Evolutionary conservation across 2,888 invertebrate genomes (phyloP), one percentile per base, ranked within the genome.

Genomic region (Rapana venosa): DNA sequence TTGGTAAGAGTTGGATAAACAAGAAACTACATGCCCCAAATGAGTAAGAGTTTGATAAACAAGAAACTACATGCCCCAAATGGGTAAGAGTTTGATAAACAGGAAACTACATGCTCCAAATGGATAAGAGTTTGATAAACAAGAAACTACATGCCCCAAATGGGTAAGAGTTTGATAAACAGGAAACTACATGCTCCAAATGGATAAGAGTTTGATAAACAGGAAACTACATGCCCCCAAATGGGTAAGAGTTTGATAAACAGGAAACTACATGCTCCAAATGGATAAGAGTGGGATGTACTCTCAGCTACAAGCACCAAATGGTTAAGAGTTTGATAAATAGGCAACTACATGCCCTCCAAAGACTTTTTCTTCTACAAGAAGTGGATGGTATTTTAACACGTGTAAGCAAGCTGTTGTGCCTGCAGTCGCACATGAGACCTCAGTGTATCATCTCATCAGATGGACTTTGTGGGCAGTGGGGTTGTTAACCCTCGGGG

Each of bases 1-100:
- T 61, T 85, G 87, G 90, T 90, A 88, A 66, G 89, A 30, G 13
- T n/a, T 17, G 26, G 32, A 47, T 61, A 36, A n/a, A 5, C 26
- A 66, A 20, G n/a, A 5, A 5, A 47, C 47, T 47, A 47, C 47
- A 47, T 5, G 47, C 47, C 8, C 47, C 47, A 5, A 47, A 47
- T 47, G 47, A 8, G 47, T 47, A 47, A 47, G 47, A 47, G 47
- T 47, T 47, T 2, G 47, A 47, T 47, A 47, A 47, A 11, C 84
- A 26, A 66, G 22, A 5, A 5, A 47, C 32, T 87, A 61, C 77
- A 58, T 56, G 30, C 90, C 8, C 20, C 91, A 87, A n/a, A 36
- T 47, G 87, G 87, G 90, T 90, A 88, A 66, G 89, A 30, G 13
- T n/a, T 17, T 13, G 32, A 47, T 61, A 36, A n/a, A 22, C 5